Evolutionary conservation across 2,888 invertebrate species (phyloP), one percentile per base, ranked within the genome.

Genomic region (Cryptocheilus praepositus): DNA sequence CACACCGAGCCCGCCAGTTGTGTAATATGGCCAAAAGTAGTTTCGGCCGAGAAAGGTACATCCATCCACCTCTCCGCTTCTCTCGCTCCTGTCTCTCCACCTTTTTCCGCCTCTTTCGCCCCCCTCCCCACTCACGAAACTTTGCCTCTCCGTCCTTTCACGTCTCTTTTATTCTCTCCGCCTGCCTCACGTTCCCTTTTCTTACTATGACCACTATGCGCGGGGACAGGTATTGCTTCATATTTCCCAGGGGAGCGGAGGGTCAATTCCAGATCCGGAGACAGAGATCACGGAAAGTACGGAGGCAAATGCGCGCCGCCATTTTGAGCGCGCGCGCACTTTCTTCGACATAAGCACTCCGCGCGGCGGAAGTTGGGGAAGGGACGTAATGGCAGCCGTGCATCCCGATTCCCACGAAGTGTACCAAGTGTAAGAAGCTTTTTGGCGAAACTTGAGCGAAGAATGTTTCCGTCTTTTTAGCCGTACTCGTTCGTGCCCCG

Each of bases 221-320:
- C 49, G 58, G 59, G 61, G 28, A 61, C 72, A 71, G 68, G 71
- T 79, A 72, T 78, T 72, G 76, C 75, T 77, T 73, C 71, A 70
- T 78, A 80, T 84, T 82, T 83, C 81, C 82, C 84, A 65, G 46
- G 80, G 79, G 77, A 70, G 73, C 59, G 59, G 56, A 65, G 65
- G 75, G 73, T 74, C 80, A 76, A 80, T 80, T 78, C 70, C 77
- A 75, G 60, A 79, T 76, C 79, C 69, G 57, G 22, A 76, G 77
- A 68, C 59, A 57, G 72, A 69, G 75, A 73, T 66, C 53, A 53
- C 52, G 22, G 64, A 64, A 53, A 55, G 36, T 16, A 60, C 57
- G 53, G 56, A 64, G 64, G 70, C 70, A 59, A 51, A 65, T 64
- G 55, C 52, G 44, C 19, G 63, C 54, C 54, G 62, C 54, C 70